Evolutionary conservation across 2,888 invertebrate genomes (phyloP).

Genomic region (Conops quadrifasciatus): DNA sequence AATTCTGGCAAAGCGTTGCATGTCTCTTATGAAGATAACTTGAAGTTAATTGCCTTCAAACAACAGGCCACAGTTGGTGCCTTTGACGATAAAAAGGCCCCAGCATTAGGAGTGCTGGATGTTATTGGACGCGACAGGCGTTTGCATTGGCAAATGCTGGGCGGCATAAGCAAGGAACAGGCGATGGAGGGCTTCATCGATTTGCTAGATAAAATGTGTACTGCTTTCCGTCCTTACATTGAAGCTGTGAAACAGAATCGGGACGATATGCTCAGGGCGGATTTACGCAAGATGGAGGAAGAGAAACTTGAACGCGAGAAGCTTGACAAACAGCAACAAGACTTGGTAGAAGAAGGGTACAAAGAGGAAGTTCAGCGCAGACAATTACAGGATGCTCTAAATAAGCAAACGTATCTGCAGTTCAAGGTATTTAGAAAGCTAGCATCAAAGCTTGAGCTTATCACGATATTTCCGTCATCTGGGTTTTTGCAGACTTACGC

Average conservation of each 20-base stretch:
- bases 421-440: slow-evolving; percentile 69
- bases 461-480: not conserved
- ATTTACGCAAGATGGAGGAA: slow-evolving; percentile 56
- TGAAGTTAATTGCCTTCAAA: slow-evolving; percentile 89
- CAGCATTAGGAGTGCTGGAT: slow-evolving; percentile 91
- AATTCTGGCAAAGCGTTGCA: slow-evolving; percentile 98
- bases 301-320: slow-evolving; percentile 54
- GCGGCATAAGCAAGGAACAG: slow-evolving; percentile 83
- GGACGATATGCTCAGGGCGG: slow-evolving; percentile 77
- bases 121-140: slow-evolving; percentile 93
- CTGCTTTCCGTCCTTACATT: slow-evolving; percentile 88
- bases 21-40: slow-evolving; percentile 90
- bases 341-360: slow-evolving; percentile 56
- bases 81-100: slow-evolving; percentile 74
- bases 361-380: slow-evolving; percentile 66
- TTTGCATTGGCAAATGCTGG: slow-evolving; percentile 92
- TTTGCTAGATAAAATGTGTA: slow-evolving; percentile 84
- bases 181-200: slow-evolving; percentile 94
- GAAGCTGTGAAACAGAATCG: slow-evolving; percentile 90
- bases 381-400: slow-evolving; percentile 94
- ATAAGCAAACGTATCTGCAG: slow-evolving; percentile 91
- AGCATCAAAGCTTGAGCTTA: not conserved
- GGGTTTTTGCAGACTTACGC: slow-evolving; percentile 74
- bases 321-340: slow-evolving; percentile 55
- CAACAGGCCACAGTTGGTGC: slow-evolving; percentile 91